Conservation (phyloP, 2,113 vertebrate genomes). For the Orthonyx spaldingii region DNA sequence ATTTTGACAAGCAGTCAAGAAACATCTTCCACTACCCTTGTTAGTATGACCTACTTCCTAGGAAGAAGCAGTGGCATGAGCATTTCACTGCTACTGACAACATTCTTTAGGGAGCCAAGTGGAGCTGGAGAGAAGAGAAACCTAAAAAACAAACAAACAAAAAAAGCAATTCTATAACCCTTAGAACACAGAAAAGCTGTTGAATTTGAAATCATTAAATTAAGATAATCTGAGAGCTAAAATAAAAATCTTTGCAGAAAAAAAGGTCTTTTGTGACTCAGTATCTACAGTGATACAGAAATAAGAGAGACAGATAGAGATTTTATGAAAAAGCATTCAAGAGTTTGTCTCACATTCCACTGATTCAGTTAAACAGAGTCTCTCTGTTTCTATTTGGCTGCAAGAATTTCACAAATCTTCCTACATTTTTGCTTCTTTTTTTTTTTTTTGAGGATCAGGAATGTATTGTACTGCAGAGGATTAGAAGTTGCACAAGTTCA, state of each 20-base stretch:
- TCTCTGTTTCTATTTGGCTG: background rate
- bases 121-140: background rate
- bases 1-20: background rate
- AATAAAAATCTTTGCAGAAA: background rate
- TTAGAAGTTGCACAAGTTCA: background rate
- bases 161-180: background rate
- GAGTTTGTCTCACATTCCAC: background rate
- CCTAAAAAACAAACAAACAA: background rate
- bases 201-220: background rate
- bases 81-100: background rate
- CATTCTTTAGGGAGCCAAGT: background rate
- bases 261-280: background rate
- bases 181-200: background rate
- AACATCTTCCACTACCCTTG: background rate
- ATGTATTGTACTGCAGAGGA: background rate
- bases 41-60: background rate
- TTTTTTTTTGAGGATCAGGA: background rate
- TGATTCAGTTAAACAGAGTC: background rate
- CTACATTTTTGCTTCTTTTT: background rate
- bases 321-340: background rate
- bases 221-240: background rate
- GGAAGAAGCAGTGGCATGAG: background rate
- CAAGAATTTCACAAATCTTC: background rate
- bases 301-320: background rate
- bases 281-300: background rate